phyloP scores from a whole-genome alignment of 2,113 vertebrate genomes.

The Nycticryphes semicollaris region DNA sequence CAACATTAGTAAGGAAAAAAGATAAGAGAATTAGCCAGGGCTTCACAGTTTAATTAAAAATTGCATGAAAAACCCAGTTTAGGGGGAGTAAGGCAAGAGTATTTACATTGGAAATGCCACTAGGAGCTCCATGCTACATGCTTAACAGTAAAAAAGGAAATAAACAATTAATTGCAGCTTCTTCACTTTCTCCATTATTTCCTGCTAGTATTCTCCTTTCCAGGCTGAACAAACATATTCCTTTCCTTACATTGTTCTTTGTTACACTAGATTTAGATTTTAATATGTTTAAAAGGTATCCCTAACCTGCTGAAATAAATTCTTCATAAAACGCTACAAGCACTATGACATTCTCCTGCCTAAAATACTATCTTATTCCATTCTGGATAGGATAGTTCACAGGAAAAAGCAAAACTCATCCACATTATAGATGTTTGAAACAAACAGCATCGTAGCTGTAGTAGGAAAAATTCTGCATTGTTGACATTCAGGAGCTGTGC shows the following conservation, averaged over 20 bases:
- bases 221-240: not conserved
- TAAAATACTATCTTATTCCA: not conserved
- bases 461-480: not conserved
- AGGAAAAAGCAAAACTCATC: not conserved
- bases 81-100: fast-evolving
- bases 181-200: not conserved
- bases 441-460: not conserved
- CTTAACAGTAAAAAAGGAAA: not conserved
- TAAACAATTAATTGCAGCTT: not conserved
- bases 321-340: not conserved
- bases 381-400: not conserved
- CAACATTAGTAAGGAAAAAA: not conserved
- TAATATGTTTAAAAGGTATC: not conserved
- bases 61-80: not conserved
- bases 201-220: not conserved
- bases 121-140: not conserved
- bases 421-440: not conserved
- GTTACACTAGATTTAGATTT: not conserved
- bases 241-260: not conserved
- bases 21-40: fast-evolving
- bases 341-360: not conserved
- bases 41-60: not conserved
- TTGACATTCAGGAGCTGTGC: not conserved
- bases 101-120: not conserved
- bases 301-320: not conserved